These are phyloP conservation scores for Cotesia congregata DNA, from an alignment of 2,888 invertebrate species.

Conservation along the genomic window DNA sequence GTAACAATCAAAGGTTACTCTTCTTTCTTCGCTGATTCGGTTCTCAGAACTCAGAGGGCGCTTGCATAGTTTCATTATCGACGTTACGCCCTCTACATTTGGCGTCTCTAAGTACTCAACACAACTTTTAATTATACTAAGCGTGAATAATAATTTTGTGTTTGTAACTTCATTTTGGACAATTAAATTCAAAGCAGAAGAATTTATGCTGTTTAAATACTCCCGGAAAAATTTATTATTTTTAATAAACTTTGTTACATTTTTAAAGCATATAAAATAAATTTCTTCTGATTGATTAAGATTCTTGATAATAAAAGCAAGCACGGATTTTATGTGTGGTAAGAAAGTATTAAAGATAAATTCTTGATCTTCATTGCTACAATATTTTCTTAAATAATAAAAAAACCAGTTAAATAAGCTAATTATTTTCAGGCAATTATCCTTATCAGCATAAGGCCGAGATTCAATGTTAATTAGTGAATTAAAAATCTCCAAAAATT, in stretches of 20 bases:
- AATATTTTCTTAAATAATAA: no score
- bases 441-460: slow-evolving; percentile 58
- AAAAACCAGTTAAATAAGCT: slow-evolving; percentile 46
- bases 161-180: slow-evolving; percentile 31
- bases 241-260: slow-evolving; percentile 4
- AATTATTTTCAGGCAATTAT: slow-evolving; percentile 45
- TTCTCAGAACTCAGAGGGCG: neutral
- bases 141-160: no score
- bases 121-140: no score
- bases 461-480: slow-evolving; percentile 49
- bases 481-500: slow-evolving; percentile 50
- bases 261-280: slow-evolving; percentile 37
- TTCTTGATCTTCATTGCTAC: neutral
- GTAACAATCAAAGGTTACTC: slow-evolving; percentile 54
- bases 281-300: slow-evolving; percentile 43
- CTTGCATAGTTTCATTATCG: neutral
- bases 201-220: neutral
- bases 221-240: no score
- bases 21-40: slow-evolving; percentile 46
- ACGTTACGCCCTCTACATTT: neutral
- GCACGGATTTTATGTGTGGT: slow-evolving; percentile 39
- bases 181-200: neutral
- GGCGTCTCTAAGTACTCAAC: no score
- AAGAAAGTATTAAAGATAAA: slow-evolving; percentile 33
- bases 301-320: slow-evolving; percentile 50